A percentile compares a stretch with the other conserved stretches of the same genome.
These are phyloP conservation scores for Paraplagusia blochii DNA, from an alignment of 2,113 vertebrate genomes.

Conservation along the genomic window DNA sequence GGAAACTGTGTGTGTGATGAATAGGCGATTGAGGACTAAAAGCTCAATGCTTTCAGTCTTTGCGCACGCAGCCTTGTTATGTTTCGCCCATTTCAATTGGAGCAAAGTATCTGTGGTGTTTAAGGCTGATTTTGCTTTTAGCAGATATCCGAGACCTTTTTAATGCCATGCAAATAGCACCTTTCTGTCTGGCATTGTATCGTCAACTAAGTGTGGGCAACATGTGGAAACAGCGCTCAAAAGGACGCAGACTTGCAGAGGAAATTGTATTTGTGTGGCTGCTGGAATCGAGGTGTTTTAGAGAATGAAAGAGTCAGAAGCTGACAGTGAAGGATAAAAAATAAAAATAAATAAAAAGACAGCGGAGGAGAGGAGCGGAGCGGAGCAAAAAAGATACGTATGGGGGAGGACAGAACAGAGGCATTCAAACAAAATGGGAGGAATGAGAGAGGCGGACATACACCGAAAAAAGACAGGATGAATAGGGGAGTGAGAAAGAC, in stretches of 20 bases:
- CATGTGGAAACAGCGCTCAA: conserved; percentile 22
- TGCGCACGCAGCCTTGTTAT: neutral
- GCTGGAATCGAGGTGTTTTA: conserved; percentile 34
- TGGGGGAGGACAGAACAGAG: conserved; percentile 48
- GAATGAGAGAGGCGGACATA: neutral
- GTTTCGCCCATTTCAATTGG: neutral
- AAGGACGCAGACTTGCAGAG: neutral
- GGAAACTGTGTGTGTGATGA: conserved; percentile 33
- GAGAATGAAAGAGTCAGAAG: conserved; percentile 33
- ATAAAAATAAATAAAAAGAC: conserved; percentile 43
- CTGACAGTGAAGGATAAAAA: conserved; percentile 47
- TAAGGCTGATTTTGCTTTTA: conserved; percentile 20
- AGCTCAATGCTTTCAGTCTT: neutral
- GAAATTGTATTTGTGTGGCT: conserved; percentile 25
- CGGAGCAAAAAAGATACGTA: conserved; percentile 14
- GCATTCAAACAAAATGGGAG: conserved; percentile 50
- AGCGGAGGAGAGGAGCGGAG: conserved; percentile 15
- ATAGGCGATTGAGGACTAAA: conserved; percentile 29
- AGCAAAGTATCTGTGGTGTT: neutral
- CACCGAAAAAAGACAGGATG: neutral
- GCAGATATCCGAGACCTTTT: conserved; percentile 15
- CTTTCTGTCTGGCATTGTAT: conserved; percentile 10
- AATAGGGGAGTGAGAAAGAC: neutral
- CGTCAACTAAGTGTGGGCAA: conserved; percentile 24
- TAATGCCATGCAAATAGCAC: conserved; percentile 19